Evolutionary conservation across 30 jellyfish, hydroid and myxozoan genomes (phyloP).

Genomic region (Cassiopea xamachana): DNA sequence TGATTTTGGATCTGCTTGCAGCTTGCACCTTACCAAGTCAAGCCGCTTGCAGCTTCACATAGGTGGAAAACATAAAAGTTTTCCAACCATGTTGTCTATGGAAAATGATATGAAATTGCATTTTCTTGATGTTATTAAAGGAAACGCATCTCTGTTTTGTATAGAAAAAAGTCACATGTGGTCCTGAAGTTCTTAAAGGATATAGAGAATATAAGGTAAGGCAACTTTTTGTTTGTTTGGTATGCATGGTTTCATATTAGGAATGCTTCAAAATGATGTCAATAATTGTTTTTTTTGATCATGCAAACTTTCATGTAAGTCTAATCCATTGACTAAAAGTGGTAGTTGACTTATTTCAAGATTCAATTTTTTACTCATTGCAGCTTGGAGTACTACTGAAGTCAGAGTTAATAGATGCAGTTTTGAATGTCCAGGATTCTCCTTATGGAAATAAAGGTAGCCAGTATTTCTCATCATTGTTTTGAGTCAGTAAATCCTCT

Average conservation of each 20-base stretch:
- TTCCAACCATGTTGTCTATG: no score
- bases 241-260: not conserved
- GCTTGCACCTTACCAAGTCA: no score
- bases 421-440: slow-evolving; percentile 1
- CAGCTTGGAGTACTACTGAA: slow-evolving; percentile 27
- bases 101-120: no score
- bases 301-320: not conserved
- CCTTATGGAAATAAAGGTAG: slow-evolving; percentile 39
- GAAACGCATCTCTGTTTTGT: not conserved
- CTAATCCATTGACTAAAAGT: not conserved
- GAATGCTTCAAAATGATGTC: no score
- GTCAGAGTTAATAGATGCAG: slow-evolving; percentile 15
- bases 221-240: not conserved
- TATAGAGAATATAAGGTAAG: slow-evolving; percentile 88
- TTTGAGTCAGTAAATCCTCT: no score
- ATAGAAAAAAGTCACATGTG: slow-evolving; percentile 83
- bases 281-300: no score
- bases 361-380: not conserved
- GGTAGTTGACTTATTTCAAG: not conserved
- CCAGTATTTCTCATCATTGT: not conserved
- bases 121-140: not conserved
- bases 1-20: no score
- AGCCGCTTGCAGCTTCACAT: no score
- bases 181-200: slow-evolving; percentile 90
- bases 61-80: no score